Evolutionary conservation across 2,797 vertebrate genomes (phyloP).

Genomic region (Pseudochaenichthys georgianus): DNA sequence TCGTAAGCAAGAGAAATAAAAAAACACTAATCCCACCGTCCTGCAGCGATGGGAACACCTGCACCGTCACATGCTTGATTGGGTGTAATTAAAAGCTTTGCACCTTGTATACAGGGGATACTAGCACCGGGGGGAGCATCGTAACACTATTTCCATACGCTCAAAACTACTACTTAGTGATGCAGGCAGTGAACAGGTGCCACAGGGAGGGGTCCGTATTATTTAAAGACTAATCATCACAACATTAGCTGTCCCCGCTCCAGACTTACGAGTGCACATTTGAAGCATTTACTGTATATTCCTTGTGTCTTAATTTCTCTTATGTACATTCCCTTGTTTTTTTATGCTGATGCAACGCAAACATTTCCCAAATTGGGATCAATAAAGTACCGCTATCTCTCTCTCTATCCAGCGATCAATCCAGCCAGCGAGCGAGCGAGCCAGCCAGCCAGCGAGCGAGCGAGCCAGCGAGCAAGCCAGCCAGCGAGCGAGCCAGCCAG

Average conservation of each 20-base stretch:
- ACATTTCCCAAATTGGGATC: no score
- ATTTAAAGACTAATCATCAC: slow-evolving; percentile 22
- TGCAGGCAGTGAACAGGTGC: slow-evolving; percentile 2
- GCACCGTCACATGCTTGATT: slow-evolving; percentile 38
- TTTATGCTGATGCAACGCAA: no score
- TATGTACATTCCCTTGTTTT: no score
- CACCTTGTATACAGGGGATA: slow-evolving; percentile 12
- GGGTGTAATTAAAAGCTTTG: slow-evolving; percentile 36
- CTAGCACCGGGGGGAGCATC: slow-evolving; percentile 10
- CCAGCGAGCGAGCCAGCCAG: no score
- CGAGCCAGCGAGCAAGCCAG: no score
- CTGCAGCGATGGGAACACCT: slow-evolving; percentile 33
- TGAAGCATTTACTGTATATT: no score
- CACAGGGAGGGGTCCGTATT: not conserved
- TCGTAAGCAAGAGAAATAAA: not conserved
- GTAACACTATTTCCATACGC: slow-evolving; percentile 26
- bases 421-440: no score
- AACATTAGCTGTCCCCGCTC: not conserved
- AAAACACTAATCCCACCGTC: not conserved
- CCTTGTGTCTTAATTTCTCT: no score
- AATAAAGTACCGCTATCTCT: no score
- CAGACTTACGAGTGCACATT: no score
- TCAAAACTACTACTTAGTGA: slow-evolving; percentile 11
- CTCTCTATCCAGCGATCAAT: no score
- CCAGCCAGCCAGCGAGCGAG: no score